A percentile compares a stretch with the other conserved stretches of the same genome.
Conservation (phyloP, 2,797 vertebrate genomes). For the Octomys mimax region DNA sequence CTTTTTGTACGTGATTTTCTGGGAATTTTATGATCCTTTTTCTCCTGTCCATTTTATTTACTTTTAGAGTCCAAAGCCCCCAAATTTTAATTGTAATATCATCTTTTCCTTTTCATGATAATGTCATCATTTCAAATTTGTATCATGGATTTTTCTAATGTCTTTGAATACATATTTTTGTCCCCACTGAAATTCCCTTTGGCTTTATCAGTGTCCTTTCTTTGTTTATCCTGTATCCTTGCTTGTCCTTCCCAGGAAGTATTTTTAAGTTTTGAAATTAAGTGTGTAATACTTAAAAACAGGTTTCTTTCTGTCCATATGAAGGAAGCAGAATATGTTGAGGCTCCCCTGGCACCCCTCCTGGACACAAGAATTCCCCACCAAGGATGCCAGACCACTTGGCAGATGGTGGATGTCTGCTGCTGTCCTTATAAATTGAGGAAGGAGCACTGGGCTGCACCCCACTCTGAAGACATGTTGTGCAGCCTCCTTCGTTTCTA, state of each 20-base stretch:
- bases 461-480: background rate
- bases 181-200: background rate
- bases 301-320: background rate
- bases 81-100: background rate
- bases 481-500: background rate
- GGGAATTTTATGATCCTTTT: conserved; percentile 22
- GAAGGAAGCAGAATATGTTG: background rate
- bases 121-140: background rate
- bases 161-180: background rate
- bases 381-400: background rate
- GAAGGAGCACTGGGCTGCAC: background rate
- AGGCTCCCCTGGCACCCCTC: background rate
- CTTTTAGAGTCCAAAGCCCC: conserved; percentile 15
- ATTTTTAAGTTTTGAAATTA: background rate
- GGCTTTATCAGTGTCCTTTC: background rate
- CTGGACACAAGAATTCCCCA: background rate
- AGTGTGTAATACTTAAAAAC: background rate
- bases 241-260: background rate
- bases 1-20: background rate
- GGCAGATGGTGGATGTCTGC: background rate
- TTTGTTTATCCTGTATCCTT: background rate
- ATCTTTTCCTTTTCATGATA: background rate
- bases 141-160: conserved; percentile 12
- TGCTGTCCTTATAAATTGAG: background rate
- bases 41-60: background rate